phyloP scores from a whole-genome alignment of 1,140 invertebrate species.

The Marisa cornuarietis region DNA sequence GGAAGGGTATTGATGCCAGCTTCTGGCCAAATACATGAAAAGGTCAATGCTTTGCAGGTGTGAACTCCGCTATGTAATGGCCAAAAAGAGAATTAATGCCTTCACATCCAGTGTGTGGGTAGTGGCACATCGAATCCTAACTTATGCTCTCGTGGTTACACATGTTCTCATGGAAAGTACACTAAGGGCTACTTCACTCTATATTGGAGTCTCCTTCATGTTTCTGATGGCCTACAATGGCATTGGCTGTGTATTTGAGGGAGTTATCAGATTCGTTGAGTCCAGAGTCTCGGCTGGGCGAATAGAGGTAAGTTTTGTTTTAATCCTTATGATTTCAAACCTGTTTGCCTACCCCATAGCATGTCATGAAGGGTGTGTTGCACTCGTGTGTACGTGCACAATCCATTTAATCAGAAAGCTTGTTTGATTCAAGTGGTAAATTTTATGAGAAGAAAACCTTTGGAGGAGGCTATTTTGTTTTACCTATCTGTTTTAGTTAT shows the following conservation, averaged over 20 bases:
- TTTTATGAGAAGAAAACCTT: too few relatives aligned
- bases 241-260: slow-evolving; percentile 36
- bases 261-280: slow-evolving; percentile 25
- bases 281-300: slow-evolving; percentile 53
- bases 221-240: slow-evolving; percentile 40
- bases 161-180: slow-evolving; percentile 15
- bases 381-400: too few relatives aligned
- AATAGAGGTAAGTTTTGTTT: slow-evolving; percentile 55
- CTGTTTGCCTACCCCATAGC: too few relatives aligned
- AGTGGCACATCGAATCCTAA: slow-evolving; percentile 42
- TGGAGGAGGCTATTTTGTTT: too few relatives aligned
- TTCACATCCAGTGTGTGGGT: slow-evolving; percentile 41
- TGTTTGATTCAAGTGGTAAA: too few relatives aligned
- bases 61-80: slow-evolving; percentile 32
- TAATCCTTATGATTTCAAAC: neutral
- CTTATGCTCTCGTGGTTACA: slow-evolving; percentile 33
- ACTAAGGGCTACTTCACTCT: slow-evolving; percentile 33
- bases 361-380: too few relatives aligned
- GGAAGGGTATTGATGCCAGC: too few relatives aligned
- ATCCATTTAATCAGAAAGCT: too few relatives aligned
- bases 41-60: slow-evolving; percentile 33
- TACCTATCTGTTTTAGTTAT: too few relatives aligned
- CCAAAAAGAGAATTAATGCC: slow-evolving; percentile 27
- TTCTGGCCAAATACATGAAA: too few relatives aligned
- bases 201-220: slow-evolving; percentile 37